Base-by-base conservation (phyloP, 2,888 invertebrate genomes). In the Eristalis intricaria region DNA sequence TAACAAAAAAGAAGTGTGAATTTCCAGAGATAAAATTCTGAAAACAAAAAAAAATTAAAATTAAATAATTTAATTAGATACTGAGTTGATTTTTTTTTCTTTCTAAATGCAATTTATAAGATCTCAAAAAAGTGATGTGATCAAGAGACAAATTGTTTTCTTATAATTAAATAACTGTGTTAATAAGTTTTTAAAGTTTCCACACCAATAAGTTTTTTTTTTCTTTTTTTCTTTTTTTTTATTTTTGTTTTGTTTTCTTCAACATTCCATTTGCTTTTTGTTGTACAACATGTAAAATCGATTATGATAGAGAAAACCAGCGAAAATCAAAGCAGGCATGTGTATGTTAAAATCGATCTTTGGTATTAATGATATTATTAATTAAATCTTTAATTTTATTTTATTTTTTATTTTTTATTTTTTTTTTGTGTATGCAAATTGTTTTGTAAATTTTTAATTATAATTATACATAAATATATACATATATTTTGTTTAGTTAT, bases 91-190 rank as follows among this genome's bases (percentile, higher is more conserved):
- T 43, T 43, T 50, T 50, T 83, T 58, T 66, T 23, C 73, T 82
- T 75, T 83, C 66, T 58, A 73, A 73, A 84, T 80, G 84, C 76
- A 87, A 87, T 87, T 84, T 75, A 87, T 66, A 83, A 66, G 87
- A 87, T 87, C 87, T 87, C 87, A 84, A 80, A 76, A 87, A 87
- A 84, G 84, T 60, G 26, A 84, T 87, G 87, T 87, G 87, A 87
- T 87, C 87, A 83, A 84, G 70, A 82, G 82, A 74, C 76, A 73
- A 68, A 58, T 73, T 40, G 70, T 84, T 87, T 76, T 80, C 79
- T 80, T 76, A 76, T 63, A 76, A 73, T 43, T 64, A 68, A 84
- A 63, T 61, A 84, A 76, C 84, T 87, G 84, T 87, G 84, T 87
- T 87, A 87, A 69, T 40, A 69, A 64, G 79, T 81, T 79, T 73